phyloP scores from a whole-genome alignment of 2,113 vertebrate species.

The Catharus bicknelli region DNA sequence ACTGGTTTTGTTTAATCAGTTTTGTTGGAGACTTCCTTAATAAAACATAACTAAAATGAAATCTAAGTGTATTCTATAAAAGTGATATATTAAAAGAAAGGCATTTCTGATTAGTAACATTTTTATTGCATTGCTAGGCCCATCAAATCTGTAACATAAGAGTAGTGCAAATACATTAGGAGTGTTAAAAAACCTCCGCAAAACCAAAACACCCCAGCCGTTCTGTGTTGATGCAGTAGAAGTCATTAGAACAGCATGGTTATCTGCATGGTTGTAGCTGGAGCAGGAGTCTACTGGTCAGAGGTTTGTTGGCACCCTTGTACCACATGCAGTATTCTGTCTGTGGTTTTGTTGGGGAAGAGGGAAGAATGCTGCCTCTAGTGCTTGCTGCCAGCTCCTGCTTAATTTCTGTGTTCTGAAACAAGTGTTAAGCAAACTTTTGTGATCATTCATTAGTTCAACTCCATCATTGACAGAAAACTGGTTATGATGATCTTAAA shows the following conservation, averaged over 20 bases:
- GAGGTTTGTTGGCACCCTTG: not conserved
- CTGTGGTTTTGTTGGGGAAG: constrained; percentile 11
- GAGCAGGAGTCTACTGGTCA: not conserved
- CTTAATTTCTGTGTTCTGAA: not conserved
- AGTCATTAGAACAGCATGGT: not conserved
- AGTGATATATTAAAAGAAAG: not conserved
- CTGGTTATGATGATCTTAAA: not conserved
- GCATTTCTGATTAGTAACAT: not conserved
- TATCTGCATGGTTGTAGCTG: not conserved
- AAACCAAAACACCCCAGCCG: not conserved
- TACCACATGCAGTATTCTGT: not conserved
- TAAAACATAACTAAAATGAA: not conserved
- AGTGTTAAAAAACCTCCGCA: accelerated
- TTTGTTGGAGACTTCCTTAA: not conserved
- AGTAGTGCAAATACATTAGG: not conserved
- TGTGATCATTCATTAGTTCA: not conserved
- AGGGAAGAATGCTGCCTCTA: not conserved
- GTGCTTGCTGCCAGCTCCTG: not conserved
- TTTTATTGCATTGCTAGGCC: not conserved
- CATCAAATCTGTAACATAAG: not conserved
- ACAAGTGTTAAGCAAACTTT: not conserved
- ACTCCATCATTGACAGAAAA: not conserved
- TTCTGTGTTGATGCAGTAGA: not conserved
- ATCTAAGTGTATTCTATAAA: not conserved
- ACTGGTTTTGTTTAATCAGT: not conserved